A percentile compares a stretch with the other conserved stretches of the same genome.
Conservation (phyloP, 1,140 invertebrate species). For the Anagrus nilaparvatae region DNA sequence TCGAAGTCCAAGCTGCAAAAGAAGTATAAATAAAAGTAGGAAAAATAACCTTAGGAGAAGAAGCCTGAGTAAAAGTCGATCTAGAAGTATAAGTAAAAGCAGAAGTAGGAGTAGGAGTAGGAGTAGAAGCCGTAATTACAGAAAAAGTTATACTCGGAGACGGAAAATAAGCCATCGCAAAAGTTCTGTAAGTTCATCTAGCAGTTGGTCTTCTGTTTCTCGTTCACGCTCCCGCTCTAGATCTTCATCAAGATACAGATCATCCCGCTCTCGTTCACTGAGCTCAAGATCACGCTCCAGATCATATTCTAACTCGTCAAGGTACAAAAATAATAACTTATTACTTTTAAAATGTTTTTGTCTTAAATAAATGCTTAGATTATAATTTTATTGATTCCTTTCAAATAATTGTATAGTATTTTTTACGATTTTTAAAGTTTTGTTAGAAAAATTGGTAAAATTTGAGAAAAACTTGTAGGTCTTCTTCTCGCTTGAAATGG, state of each 20-base stretch:
- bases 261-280: conserved; percentile 22
- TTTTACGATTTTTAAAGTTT: too few species aligned
- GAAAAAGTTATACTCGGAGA: conserved; percentile 17
- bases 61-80: conserved; percentile 46
- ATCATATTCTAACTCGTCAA: conserved; percentile 20
- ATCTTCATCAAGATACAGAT: conserved; percentile 19
- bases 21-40: conserved; percentile 29
- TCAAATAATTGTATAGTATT: too few species aligned
- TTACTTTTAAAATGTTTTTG: too few species aligned
- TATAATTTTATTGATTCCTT: too few species aligned
- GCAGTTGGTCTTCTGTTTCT: conserved; percentile 34
- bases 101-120: conserved; percentile 32
- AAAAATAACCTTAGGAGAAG: conserved; percentile 36
- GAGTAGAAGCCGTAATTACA: conserved; percentile 36
- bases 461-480: too few species aligned
- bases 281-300: conserved; percentile 22
- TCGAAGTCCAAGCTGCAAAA: conserved; percentile 5
- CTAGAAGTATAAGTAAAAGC: conserved; percentile 25
- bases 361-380: too few species aligned
- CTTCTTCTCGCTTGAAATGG: conserved; percentile 24
- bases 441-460: too few species aligned
- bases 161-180: conserved; percentile 28
- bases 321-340: conserved; percentile 11
- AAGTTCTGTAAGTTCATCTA: conserved; percentile 33
- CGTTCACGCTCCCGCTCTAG: conserved; percentile 23